Percentiles rank a stretch among this genome's conserved stretches.
Evolutionary conservation across 64 coral and sea anemone species (phyloP).

Genomic region (Porites australiensis): DNA sequence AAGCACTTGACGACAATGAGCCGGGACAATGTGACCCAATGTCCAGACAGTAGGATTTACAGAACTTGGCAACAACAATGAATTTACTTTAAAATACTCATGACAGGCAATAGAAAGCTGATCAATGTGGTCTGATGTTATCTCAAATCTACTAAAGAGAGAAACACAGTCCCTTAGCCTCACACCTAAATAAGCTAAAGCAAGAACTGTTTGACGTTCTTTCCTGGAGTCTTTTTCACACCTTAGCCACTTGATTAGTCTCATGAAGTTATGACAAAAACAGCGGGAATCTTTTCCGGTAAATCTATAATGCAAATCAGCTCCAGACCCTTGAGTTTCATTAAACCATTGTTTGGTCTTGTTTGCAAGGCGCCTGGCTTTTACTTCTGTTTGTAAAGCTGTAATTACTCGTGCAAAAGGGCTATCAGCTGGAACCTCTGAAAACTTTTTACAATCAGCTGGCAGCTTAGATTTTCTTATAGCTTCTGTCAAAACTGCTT

Average conservation of each 20-base stretch:
- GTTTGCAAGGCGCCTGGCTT: constrained; percentile 16
- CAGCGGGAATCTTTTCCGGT: constrained; percentile 36
- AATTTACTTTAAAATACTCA: constrained; percentile 57
- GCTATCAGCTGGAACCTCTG: constrained; percentile 26
- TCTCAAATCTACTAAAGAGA: constrained; percentile 62
- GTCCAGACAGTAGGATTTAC: constrained; percentile 81
- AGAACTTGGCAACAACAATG: constrained; percentile 45
- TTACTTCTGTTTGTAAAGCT: constrained; percentile 22
- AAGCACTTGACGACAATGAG: constrained; percentile 47
- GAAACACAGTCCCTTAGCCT: constrained; percentile 72
- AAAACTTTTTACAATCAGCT: neutral
- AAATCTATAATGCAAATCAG: constrained; percentile 46
- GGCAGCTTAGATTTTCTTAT: neutral
- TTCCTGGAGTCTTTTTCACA: constrained; percentile 32
- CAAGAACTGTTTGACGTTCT: constrained; percentile 38
- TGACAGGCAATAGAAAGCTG: constrained; percentile 14
- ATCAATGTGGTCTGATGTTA: constrained; percentile 17
- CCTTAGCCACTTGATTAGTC: constrained; percentile 43
- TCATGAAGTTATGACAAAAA: constrained; percentile 64
- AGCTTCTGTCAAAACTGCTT: constrained; percentile 29
- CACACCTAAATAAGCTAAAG: constrained; percentile 40
- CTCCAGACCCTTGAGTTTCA: constrained; percentile 1
- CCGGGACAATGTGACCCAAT: constrained; percentile 66
- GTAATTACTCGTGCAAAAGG: neutral
- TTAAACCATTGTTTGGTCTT: constrained; percentile 42